phyloP scores from a whole-genome alignment of 2,888 invertebrate species.

The Monoplex corrugatus region DNA sequence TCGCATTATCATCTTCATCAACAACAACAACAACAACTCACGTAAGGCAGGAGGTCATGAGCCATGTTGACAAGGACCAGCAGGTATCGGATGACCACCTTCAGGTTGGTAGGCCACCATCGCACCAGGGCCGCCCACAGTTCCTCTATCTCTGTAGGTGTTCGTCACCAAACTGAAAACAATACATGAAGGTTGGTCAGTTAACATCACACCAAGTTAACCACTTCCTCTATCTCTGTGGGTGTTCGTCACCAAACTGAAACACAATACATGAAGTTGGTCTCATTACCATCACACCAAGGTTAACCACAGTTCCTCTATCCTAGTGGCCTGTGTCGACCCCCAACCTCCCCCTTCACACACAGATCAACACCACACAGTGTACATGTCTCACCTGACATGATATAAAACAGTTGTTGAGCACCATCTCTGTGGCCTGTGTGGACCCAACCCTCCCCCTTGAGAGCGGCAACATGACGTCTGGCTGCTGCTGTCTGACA shows the following conservation, averaged over 20 bases:
- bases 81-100: slow-evolving; percentile 96
- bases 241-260: slow-evolving; percentile 91
- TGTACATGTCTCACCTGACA: slow-evolving; percentile 85
- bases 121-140: slow-evolving; percentile 97
- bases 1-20: neutral
- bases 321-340: too few species aligned
- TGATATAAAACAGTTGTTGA: slow-evolving; percentile 99
- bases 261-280: neutral
- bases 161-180: slow-evolving; percentile 92
- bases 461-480: slow-evolving; percentile 84
- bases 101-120: slow-evolving; percentile 97
- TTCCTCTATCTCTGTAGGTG: slow-evolving; percentile 97
- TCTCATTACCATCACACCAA: too few species aligned
- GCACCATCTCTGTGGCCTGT: slow-evolving; percentile 99
- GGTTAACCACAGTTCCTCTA: too few species aligned
- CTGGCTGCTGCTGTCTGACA: slow-evolving; percentile 85
- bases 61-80: slow-evolving; percentile 98
- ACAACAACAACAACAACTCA: slow-evolving; percentile 81
- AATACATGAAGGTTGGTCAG: slow-evolving; percentile 90
- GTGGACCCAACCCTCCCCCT: slow-evolving; percentile 97
- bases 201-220: slow-evolving; percentile 95
- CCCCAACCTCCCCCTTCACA: neutral
- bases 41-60: slow-evolving; percentile 93
- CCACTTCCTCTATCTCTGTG: slow-evolving; percentile 96
- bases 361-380: too few species aligned